Evolutionary conservation across 2,113 vertebrate genomes (phyloP), one percentile per base, ranked within the genome.

Genomic region (Euleptes europaea): DNA sequence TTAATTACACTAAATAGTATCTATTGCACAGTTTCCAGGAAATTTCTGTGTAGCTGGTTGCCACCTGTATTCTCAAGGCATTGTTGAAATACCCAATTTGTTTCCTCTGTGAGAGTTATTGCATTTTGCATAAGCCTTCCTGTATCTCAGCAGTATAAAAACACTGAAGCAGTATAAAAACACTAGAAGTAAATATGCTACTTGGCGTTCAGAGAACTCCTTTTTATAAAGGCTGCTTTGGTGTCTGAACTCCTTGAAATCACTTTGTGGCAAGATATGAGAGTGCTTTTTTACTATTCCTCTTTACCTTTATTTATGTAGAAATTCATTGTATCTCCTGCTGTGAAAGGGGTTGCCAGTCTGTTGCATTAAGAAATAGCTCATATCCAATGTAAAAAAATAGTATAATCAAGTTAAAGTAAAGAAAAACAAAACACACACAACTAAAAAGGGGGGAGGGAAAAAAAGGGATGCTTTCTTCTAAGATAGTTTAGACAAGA

Each of bases 131-230:
- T 88, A 79, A 70, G 83, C 33, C 17, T 0, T 3, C 69, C 86
- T 71, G 85, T 33, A 33, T 73, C 31, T 31, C 49, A 79, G 78
- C 81, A 66, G 3, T 49, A 47, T 60, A 51, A 88, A 84, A 40
- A 74, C 35, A 35, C 12, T 12, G 71, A 77, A 89, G 17, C 1
- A 13, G 51, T n/a, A n/a, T n/a, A n/a, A n/a, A n/a, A 51, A 78
- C 80, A 4, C 67, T 2, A 91, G 77, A 90, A 89, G 8, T 65
- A 88, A 86, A 88, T 72, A 91, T 85, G 26, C 35, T 42, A 3
- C 44, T 69, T 63, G 49, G 5, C 4, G 0, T 49, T 2, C 2
- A 9, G 35, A 13, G 86, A 88, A 83, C 5, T 13, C 71, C 44
- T 67, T 60, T n/a, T 85, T 66, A 75, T 31, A 84, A 86, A 89